These are phyloP conservation scores for Pseudococcus longispinus DNA, from an alignment of 2,888 invertebrate species.

Conservation along the genomic window DNA sequence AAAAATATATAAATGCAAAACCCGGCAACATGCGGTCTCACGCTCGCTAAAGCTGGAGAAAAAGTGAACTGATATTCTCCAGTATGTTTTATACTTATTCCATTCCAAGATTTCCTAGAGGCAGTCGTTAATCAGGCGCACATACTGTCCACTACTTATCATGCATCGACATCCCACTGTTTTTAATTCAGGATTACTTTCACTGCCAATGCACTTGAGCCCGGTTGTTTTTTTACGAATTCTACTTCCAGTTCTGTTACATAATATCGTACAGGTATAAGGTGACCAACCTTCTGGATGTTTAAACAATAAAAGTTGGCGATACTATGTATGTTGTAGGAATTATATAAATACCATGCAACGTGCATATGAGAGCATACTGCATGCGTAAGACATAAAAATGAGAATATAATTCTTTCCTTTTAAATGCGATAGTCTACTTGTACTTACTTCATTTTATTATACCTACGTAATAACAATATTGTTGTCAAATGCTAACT, in stretches of 20 bases:
- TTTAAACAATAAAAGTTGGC: conserved; percentile 45
- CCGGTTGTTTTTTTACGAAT: conserved; percentile 29
- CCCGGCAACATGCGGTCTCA: background rate
- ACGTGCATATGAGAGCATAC: background rate
- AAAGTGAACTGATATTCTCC: background rate
- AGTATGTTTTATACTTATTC: background rate
- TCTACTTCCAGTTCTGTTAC: conserved; percentile 20
- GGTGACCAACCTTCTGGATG: conserved; percentile 42
- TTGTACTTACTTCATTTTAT: background rate
- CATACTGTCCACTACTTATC: conserved; percentile 16
- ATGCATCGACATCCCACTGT: conserved; percentile 26
- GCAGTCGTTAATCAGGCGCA: conserved; percentile 13
- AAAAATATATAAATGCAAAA: background rate
- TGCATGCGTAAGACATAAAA: background rate
- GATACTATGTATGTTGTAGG: background rate
- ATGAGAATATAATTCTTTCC: background rate
- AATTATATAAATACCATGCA: conserved; percentile 31
- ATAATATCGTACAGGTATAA: conserved; percentile 10
- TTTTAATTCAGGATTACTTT: conserved; percentile 44
- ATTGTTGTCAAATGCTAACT: too few relatives aligned
- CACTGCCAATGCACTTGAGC: conserved; percentile 47
- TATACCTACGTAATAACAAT: too few relatives aligned
- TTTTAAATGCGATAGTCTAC: background rate
- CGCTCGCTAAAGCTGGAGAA: background rate
- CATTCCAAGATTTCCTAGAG: conserved; percentile 45